Evolutionary conservation across 2,113 vertebrate genomes (phyloP).

Genomic region (Odocoileus hemionus): DNA sequence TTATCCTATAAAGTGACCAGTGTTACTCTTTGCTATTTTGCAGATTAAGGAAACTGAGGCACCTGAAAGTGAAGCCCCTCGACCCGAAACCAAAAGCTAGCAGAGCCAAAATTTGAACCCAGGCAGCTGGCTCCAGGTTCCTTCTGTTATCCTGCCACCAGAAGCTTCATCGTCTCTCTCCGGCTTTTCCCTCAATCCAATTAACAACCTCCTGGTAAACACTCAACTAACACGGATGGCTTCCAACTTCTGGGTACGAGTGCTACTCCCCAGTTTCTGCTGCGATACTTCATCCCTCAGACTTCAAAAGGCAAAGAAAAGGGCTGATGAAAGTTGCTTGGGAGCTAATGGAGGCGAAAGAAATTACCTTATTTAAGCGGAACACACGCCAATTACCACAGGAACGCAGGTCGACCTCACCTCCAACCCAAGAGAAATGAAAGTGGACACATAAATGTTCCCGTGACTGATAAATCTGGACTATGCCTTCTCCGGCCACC

Average conservation of each 20-base stretch:
- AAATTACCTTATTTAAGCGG: neutral
- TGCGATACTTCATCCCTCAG: neutral
- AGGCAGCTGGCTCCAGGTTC: neutral
- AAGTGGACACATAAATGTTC: neutral
- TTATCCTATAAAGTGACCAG: neutral
- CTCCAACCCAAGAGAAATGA: neutral
- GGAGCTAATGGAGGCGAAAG: neutral
- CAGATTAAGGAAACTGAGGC: neutral
- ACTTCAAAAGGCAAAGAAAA: neutral
- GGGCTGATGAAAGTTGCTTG: neutral
- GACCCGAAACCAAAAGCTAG: conserved; percentile 30
- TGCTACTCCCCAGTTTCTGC: neutral
- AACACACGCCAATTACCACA: neutral
- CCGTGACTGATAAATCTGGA: neutral
- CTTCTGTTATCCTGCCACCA: neutral
- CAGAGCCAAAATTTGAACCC: neutral
- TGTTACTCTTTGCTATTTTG: neutral
- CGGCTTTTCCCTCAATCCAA: neutral
- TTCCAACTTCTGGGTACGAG: conserved; percentile 24
- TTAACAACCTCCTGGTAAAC: neutral
- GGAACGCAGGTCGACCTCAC: conserved; percentile 26
- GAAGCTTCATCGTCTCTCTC: neutral
- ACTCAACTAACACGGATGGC: neutral
- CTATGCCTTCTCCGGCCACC: neutral
- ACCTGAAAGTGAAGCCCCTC: neutral